A percentile compares a stretch with the other conserved stretches of the same genome.
phyloP scores from a whole-genome alignment of 2,888 invertebrate species.

The Cephus nigrinus region DNA sequence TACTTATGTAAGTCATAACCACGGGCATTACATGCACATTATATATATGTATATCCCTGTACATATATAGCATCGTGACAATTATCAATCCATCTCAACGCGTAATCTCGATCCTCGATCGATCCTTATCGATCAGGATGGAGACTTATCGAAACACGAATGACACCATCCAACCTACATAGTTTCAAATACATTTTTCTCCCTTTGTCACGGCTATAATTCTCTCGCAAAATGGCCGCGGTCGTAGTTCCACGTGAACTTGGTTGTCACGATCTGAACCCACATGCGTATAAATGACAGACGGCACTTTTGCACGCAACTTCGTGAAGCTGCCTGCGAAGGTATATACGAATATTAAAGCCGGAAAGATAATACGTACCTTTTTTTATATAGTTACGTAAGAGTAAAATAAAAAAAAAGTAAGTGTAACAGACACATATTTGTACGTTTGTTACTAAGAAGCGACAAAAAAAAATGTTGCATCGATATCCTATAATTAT shows the following conservation, averaged over 20 bases:
- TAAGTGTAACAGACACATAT: background rate
- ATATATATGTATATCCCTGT: background rate
- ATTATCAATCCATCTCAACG: background rate
- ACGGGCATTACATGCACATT: background rate
- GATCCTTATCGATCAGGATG: background rate
- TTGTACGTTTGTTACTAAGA: too few species aligned
- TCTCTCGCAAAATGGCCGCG: background rate
- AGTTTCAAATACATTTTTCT: background rate
- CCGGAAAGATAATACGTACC: too few species aligned
- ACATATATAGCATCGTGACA: background rate
- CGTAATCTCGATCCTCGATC: background rate
- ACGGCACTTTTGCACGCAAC: background rate
- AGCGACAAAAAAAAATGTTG: too few species aligned
- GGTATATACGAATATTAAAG: background rate
- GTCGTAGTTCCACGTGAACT: background rate
- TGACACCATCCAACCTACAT: background rate
- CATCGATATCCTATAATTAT: background rate
- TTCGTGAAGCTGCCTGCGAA: too few species aligned
- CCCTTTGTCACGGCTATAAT: background rate
- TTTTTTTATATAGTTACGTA: background rate
- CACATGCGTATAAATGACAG: background rate
- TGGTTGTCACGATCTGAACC: background rate
- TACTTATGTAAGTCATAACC: slow-evolving; percentile 11
- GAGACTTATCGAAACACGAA: background rate
- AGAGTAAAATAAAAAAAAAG: background rate